Percentiles rank a stretch among this genome's conserved stretches.
phyloP scores from a whole-genome alignment of 2,888 invertebrate species.

The Cephus sareptanus region DNA sequence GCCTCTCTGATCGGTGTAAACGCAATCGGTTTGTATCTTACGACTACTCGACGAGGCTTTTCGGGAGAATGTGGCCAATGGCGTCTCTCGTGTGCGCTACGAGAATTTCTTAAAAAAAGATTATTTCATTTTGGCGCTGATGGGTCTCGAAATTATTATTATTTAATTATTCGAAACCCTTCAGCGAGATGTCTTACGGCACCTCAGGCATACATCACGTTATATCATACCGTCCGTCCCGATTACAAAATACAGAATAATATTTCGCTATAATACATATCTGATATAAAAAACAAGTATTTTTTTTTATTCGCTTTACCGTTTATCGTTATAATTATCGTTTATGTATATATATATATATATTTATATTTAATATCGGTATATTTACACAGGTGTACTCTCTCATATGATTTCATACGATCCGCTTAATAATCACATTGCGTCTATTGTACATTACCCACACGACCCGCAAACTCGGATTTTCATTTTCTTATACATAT shows the following conservation, averaged over 20 bases:
- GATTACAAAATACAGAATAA: conserved; percentile 65
- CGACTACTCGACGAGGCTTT: background rate
- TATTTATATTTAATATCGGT: conserved; percentile 42
- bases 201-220: conserved; percentile 7
- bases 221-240: conserved; percentile 33
- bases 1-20: background rate
- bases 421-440: conserved; percentile 55
- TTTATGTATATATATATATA: conserved; percentile 35
- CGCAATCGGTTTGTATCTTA: background rate
- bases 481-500: conserved; percentile 5
- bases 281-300: conserved; percentile 64
- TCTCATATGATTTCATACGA: conserved; percentile 27
- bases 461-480: conserved; percentile 53
- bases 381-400: conserved; percentile 61
- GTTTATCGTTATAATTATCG: conserved; percentile 35
- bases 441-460: conserved; percentile 61
- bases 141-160: background rate
- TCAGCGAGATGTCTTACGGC: background rate
- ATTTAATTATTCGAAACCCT: background rate
- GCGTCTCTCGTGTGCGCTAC: background rate
- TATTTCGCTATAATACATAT: conserved; percentile 64
- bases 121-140: background rate
- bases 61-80: background rate
- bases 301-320: conserved; percentile 56
- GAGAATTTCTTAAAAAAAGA: background rate